Percentiles rank a stretch among this genome's conserved stretches.
Evolutionary conservation across 2,113 vertebrate species (phyloP).

Genomic region (Pseudonaja textilis): DNA sequence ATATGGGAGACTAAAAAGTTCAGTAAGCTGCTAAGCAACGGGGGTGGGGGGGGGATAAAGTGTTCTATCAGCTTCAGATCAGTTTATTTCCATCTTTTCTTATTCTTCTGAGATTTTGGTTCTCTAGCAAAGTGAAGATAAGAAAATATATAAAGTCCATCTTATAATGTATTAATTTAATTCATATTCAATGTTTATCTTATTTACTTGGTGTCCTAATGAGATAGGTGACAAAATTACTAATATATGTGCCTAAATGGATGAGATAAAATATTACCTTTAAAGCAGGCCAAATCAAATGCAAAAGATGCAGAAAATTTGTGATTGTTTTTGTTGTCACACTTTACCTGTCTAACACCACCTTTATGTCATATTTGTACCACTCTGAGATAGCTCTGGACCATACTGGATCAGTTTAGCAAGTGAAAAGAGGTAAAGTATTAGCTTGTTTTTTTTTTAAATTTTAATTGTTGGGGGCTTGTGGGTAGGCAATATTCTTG

Average conservation of each 20-base stretch:
- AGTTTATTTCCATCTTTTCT: not conserved
- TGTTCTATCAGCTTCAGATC: slow-evolving; percentile 56
- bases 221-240: not conserved
- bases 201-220: not conserved
- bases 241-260: not conserved
- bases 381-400: not conserved
- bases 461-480: not conserved
- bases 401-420: not conserved
- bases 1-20: slow-evolving; percentile 65
- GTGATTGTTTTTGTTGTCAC: not conserved
- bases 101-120: slow-evolving; percentile 15
- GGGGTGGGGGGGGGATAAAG: slow-evolving; percentile 30
- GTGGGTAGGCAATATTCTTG: not conserved
- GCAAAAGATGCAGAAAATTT: not conserved
- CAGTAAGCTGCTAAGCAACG: slow-evolving; percentile 62
- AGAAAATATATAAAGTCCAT: not conserved
- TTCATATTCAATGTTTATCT: not conserved
- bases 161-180: not conserved
- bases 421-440: not conserved
- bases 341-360: not conserved
- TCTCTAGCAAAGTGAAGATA: slow-evolving; percentile 10
- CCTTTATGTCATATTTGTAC: not conserved
- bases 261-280: not conserved
- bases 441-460: not conserved
- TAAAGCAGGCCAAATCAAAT: not conserved